A percentile compares a stretch with the other conserved stretches of the same genome.
These are phyloP conservation scores for Phylloscopus collybita DNA, from an alignment of 2,797 vertebrate genomes.

Conservation along the genomic window DNA sequence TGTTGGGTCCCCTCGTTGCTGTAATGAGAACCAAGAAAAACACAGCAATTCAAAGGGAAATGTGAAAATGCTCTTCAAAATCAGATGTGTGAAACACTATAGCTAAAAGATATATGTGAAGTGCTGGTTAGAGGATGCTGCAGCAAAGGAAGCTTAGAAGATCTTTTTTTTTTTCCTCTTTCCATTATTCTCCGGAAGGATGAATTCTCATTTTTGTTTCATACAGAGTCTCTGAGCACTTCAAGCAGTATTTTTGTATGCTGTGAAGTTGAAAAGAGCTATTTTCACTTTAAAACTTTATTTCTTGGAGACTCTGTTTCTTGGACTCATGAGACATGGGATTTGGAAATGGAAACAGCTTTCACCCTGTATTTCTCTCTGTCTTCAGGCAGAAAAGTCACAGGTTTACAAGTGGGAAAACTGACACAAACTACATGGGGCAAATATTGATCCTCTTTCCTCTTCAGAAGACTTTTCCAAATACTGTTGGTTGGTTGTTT, in stretches of 20 bases:
- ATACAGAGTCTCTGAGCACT: not conserved
- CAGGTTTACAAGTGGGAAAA: constrained; percentile 38
- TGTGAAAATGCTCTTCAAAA: constrained; percentile 48
- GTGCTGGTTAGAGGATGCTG: not conserved
- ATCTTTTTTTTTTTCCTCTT: not conserved
- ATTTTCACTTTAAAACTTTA: constrained; percentile 21
- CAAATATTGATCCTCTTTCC: not conserved
- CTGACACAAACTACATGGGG: not conserved
- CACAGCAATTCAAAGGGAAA: constrained; percentile 51
- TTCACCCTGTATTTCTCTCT: not conserved
- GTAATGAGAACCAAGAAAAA: constrained; percentile 62
- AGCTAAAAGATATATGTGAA: constrained; percentile 29
- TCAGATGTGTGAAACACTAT: not conserved
- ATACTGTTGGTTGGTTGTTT: not conserved
- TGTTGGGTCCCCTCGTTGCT: not conserved
- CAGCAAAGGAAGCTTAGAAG: constrained; percentile 34
- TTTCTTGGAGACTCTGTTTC: constrained; percentile 1
- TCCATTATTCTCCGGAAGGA: constrained; percentile 1
- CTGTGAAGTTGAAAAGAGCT: not conserved
- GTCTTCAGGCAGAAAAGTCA: constrained; percentile 26
- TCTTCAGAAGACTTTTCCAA: not conserved
- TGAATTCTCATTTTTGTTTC: constrained; percentile 6
- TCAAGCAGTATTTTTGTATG: not conserved
- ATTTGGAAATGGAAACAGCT: not conserved
- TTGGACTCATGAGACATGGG: not conserved